Base-by-base conservation (phyloP, 37 sponge, comb jelly and placozoan genomes). In the Tethya wilhelma region DNA sequence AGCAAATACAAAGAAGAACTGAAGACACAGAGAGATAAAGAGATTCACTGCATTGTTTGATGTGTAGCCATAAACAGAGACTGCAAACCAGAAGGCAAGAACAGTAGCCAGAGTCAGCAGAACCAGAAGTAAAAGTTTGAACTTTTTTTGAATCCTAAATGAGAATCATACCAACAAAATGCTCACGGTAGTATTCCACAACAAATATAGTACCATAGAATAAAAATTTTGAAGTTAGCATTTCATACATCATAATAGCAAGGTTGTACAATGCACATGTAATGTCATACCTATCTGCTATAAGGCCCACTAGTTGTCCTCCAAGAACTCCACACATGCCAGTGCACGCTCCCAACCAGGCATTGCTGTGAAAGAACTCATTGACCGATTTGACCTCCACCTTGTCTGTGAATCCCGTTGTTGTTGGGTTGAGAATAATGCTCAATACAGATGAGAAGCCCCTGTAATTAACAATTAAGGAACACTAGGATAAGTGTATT, bases 221-320 rank as follows among this genome's bases (percentile, higher is more conserved):
- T 9, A n/a, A 62, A 62, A n/a, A 62, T 8, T 62, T 8, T 62
- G 29, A 23, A 62, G 14, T 62, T 9, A 62, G 7, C 8, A 68
- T 33, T n/a, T 36, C n/a, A 63, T 63, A 23, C 9, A n/a, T 28
- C n/a, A 63, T 23, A 12, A 25, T 63, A 11, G 64, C 23, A 63
- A 19, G n/a, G 29, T 63, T 11, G 9, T n/a, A 63, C 64, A 63
- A 63, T 26, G 64, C 28, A 26, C 64, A 63, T 63, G 64, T 63
- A 63, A 63, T 63, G 64, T 45, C 49, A 17, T 71, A 82, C 83
- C 73, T 73, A 46, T 82, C 83, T 7, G 83, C 83, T 40, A 82
- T 23, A 9, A 73, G 4, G 2, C 83, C 83, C 20, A 49, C 57
- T 6, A 82, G 34, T 30, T 73, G 74, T 32, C 74, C 83, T 28